Percentiles rank a stretch among this genome's conserved stretches.
Evolutionary conservation across 2,113 vertebrate species (phyloP).

Genomic region (Lanius ludovicianus): DNA sequence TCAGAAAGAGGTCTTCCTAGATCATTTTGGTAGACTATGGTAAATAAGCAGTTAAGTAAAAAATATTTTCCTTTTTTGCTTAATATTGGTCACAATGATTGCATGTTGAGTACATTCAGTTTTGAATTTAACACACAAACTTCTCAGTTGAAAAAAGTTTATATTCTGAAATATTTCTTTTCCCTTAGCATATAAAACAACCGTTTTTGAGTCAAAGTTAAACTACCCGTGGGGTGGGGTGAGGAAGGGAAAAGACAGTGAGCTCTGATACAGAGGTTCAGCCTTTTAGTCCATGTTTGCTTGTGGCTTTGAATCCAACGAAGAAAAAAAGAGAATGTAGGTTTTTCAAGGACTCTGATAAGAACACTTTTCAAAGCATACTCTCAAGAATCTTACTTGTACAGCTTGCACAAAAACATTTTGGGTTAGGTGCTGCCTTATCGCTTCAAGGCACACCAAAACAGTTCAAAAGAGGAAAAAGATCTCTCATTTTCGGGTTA

Average conservation of each 20-base stretch:
- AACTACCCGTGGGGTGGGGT: background rate
- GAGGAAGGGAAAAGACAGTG: background rate
- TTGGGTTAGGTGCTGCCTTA: background rate
- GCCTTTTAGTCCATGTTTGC: background rate
- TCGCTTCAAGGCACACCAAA: background rate
- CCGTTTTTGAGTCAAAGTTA: background rate
- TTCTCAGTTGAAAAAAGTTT: background rate
- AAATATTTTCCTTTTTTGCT: background rate
- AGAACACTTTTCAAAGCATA: background rate
- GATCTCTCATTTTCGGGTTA: background rate
- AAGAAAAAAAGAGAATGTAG: background rate
- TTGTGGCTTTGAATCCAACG: background rate
- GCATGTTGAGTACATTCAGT: background rate
- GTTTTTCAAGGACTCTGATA: background rate
- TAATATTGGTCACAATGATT: background rate
- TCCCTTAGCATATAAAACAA: background rate
- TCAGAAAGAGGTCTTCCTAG: background rate
- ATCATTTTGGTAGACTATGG: background rate
- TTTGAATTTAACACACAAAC: background rate
- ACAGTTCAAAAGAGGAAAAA: background rate
- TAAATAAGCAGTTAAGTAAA: background rate
- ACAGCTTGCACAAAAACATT: background rate
- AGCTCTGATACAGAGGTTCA: background rate
- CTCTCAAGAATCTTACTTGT: background rate
- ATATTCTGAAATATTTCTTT: background rate